Evolutionary conservation across 2,113 vertebrate genomes (phyloP).

Genomic region (Leucoraja erinaceus): DNA sequence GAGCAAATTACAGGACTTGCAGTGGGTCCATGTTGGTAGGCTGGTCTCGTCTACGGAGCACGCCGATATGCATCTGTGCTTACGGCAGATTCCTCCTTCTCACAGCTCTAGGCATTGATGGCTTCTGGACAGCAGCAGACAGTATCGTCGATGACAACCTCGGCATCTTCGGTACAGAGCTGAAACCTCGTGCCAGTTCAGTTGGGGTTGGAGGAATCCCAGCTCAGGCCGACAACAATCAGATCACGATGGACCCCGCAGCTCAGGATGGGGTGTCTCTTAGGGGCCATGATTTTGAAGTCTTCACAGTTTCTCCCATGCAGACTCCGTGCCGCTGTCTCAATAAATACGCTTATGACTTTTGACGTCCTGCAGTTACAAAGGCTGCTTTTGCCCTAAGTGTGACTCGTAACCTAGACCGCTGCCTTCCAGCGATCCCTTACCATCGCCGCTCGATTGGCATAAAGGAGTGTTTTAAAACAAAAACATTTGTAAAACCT

Average conservation of each 20-base stretch:
- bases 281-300: constrained; percentile 80
- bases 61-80: constrained; percentile 17
- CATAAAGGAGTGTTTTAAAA: neutral
- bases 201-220: constrained; percentile 84
- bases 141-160: constrained; percentile 58
- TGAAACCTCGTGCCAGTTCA: constrained; percentile 64
- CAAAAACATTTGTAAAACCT: neutral
- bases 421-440: neutral
- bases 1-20: neutral
- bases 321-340: constrained; percentile 93
- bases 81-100: constrained; percentile 28
- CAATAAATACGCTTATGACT: constrained; percentile 81
- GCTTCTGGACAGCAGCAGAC: constrained; percentile 49
- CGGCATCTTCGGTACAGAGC: constrained; percentile 75
- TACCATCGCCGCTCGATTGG: neutral
- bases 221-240: constrained; percentile 71
- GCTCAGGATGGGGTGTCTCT: constrained; percentile 65
- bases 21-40: neutral
- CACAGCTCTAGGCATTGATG: constrained; percentile 55
- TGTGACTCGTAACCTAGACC: neutral
- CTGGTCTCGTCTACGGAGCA: neutral
- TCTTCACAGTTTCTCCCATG: constrained; percentile 92
- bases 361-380: neutral
- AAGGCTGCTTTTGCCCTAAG: too few species aligned
- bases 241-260: constrained; percentile 68